These are phyloP conservation scores for Emberiza fucata DNA, from an alignment of 2,113 vertebrate species.

Conservation along the genomic window DNA sequence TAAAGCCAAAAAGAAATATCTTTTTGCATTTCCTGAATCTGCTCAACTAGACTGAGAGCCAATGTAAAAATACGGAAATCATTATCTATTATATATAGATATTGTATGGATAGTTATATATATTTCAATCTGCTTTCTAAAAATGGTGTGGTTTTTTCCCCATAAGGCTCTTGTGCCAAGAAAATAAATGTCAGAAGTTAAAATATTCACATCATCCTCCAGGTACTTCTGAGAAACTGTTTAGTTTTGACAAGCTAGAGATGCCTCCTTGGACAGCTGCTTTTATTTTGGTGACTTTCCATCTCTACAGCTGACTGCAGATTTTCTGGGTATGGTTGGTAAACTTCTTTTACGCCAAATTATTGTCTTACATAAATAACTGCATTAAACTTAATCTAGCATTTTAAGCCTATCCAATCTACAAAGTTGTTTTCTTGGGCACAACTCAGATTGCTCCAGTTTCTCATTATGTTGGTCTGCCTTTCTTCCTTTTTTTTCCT, in stretches of 20 bases:
- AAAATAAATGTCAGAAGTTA: not conserved
- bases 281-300: slow-evolving; percentile 46
- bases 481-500: not conserved
- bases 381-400: not conserved
- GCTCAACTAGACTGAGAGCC: not conserved
- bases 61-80: not conserved
- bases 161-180: not conserved
- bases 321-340: slow-evolving; percentile 20
- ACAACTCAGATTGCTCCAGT: not conserved
- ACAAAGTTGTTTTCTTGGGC: not conserved
- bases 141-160: not conserved
- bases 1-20: not conserved
- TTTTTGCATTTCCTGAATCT: not conserved
- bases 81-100: not conserved
- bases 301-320: not conserved
- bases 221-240: not conserved
- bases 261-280: not conserved
- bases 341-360: slow-evolving; percentile 19
- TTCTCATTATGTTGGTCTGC: not conserved
- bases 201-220: not conserved
- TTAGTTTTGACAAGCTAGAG: not conserved
- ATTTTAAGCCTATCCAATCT: not conserved
- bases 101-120: not conserved
- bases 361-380: slow-evolving; percentile 36
- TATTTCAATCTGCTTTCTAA: not conserved